Percentiles rank a stretch among this genome's conserved stretches.
These are phyloP conservation scores for Odontamblyopus rebecca DNA, from an alignment of 2,797 vertebrate genomes.

Conservation along the genomic window DNA sequence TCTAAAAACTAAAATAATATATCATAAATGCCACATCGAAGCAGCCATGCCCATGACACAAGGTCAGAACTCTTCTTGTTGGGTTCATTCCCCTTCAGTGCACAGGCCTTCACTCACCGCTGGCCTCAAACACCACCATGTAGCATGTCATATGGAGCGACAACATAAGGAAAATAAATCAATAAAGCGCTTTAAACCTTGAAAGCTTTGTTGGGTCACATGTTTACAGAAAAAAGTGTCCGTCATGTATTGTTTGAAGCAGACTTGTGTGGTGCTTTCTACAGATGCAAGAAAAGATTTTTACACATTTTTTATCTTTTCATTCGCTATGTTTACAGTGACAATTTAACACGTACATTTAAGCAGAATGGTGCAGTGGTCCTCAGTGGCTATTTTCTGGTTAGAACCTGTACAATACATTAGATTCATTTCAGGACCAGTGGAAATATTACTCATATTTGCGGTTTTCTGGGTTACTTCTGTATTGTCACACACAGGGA, in stretches of 20 bases:
- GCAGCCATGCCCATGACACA: constrained; percentile 5
- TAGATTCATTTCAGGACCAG: no score
- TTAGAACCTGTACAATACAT: no score
- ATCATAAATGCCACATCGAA: background rate
- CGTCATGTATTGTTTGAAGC: constrained; percentile 25
- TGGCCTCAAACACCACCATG: constrained; percentile 32
- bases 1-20: background rate
- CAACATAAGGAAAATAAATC: constrained; percentile 47
- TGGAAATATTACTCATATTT: no score
- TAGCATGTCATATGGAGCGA: constrained; percentile 22
- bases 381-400: no score
- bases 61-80: constrained; percentile 38
- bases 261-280: no score
- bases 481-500: no score
- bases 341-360: no score
- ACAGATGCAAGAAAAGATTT: no score
- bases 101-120: constrained; percentile 50
- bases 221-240: constrained; percentile 47
- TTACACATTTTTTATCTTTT: no score
- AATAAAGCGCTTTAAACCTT: constrained; percentile 55
- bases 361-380: no score
- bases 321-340: no score
- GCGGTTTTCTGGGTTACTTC: no score
- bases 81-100: constrained; percentile 48
- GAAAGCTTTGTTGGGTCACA: constrained; percentile 19